Evolutionary conservation across 2,113 vertebrate species (phyloP).

Genomic region (Solea senegalensis): DNA sequence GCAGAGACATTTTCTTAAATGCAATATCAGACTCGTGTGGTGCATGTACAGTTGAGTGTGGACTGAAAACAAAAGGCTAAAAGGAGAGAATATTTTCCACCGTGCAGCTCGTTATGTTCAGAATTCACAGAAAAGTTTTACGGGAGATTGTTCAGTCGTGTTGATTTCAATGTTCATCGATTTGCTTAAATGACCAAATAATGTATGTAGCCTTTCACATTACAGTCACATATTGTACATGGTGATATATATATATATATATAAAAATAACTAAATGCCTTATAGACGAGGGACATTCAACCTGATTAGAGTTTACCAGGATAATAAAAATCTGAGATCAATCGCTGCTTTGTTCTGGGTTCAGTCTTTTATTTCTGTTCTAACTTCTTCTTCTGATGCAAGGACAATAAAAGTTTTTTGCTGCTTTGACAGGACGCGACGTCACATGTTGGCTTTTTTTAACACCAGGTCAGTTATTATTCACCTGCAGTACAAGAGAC

Average conservation of each 20-base stretch:
- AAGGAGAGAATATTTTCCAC: too few species aligned
- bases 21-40: slow-evolving; percentile 57
- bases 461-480: not conserved
- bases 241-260: slow-evolving; percentile 61
- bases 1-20: slow-evolving; percentile 51
- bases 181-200: slow-evolving; percentile 83
- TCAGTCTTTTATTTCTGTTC: not conserved
- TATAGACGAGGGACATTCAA: slow-evolving; percentile 80
- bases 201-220: slow-evolving; percentile 82
- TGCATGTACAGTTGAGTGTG: slow-evolving; percentile 62
- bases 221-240: slow-evolving; percentile 77
- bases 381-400: not conserved
- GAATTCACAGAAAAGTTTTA: slow-evolving; percentile 46
- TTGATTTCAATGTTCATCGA: slow-evolving; percentile 72
- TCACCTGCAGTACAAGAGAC: not conserved
- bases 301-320: slow-evolving; percentile 80
- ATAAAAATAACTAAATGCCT: slow-evolving; percentile 77
- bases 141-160: slow-evolving; percentile 66
- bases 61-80: too few species aligned
- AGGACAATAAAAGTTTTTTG: not conserved
- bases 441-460: too few species aligned
- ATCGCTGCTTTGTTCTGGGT: slow-evolving; percentile 25
- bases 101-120: slow-evolving; percentile 59
- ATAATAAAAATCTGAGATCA: slow-evolving; percentile 68
- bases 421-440: not conserved